Evolutionary conservation across 2,113 vertebrate species (phyloP).

Genomic region (Triplophysa tibetana): DNA sequence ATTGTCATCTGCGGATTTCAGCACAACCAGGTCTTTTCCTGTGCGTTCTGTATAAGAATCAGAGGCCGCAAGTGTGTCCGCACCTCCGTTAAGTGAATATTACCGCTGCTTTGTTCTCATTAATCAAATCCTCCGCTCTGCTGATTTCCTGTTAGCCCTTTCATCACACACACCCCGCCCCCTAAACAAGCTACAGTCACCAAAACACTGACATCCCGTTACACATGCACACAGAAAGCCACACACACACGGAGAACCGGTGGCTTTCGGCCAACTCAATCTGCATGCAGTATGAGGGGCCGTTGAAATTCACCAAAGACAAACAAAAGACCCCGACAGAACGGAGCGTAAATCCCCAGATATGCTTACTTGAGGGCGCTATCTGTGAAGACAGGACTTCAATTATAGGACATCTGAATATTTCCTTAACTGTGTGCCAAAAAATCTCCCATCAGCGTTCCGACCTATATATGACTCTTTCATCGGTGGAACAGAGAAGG

Average conservation of each 20-base stretch:
- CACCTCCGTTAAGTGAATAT: conserved; percentile 57
- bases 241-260: conserved; percentile 46
- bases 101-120: conserved; percentile 62
- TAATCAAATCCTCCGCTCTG: conserved; percentile 62
- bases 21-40: conserved; percentile 34
- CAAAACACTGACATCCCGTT: conserved; percentile 26
- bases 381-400: background rate
- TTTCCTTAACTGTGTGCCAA: background rate
- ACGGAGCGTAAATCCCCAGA: conserved; percentile 31
- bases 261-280: conserved; percentile 67
- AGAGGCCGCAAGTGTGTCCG: background rate
- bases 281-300: conserved; percentile 57
- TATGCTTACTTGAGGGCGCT: conserved; percentile 13
- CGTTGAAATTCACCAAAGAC: conserved; percentile 52
- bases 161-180: conserved; percentile 41
- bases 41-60: conserved; percentile 11
- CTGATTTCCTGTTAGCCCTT: conserved; percentile 53
- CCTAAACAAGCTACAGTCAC: conserved; percentile 37
- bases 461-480: no score
- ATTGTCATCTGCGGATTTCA: conserved; percentile 29
- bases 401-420: background rate
- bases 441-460: background rate
- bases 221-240: conserved; percentile 20
- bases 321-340: conserved; percentile 53
- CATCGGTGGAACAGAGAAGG: no score